These are phyloP conservation scores for Apamea monoglypha DNA, from an alignment of 2,888 invertebrate species.

Conservation along the genomic window DNA sequence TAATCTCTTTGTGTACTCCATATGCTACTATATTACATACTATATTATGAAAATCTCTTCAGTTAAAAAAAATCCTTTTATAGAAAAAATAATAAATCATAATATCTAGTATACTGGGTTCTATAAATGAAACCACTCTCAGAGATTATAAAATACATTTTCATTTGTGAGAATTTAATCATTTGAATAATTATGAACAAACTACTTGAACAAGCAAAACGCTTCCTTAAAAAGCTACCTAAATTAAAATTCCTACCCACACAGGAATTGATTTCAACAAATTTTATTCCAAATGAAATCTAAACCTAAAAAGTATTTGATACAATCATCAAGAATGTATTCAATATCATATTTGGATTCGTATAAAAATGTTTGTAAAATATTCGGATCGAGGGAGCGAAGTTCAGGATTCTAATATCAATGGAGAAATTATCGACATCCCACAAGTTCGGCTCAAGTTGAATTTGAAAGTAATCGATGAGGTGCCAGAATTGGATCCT, in stretches of 20 bases:
- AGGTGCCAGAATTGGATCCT: slow-evolving; percentile 68
- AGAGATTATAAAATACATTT: slow-evolving; percentile 6
- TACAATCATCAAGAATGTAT: slow-evolving; percentile 51
- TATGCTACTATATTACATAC: too few species aligned
- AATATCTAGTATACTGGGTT: neutral
- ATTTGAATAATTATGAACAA: slow-evolving; percentile 16
- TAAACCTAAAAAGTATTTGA: slow-evolving; percentile 27
- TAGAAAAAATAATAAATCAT: neutral
- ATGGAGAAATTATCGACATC: slow-evolving; percentile 68
- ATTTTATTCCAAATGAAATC: slow-evolving; percentile 14
- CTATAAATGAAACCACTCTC: slow-evolving; percentile 3
- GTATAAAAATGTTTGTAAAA: slow-evolving; percentile 61
- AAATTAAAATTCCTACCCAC: slow-evolving; percentile 4
- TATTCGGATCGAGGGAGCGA: slow-evolving; percentile 51
- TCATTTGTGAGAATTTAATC: slow-evolving; percentile 20
- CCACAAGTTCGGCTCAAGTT: slow-evolving; percentile 61
- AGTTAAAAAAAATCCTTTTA: neutral
- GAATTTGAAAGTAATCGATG: slow-evolving; percentile 74
- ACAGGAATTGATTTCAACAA: slow-evolving; percentile 13
- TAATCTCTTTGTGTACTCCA: neutral
- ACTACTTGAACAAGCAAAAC: slow-evolving; percentile 2
- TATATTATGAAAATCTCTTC: neutral
- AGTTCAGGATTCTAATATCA: slow-evolving; percentile 68
- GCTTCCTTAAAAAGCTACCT: neutral
- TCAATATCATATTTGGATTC: slow-evolving; percentile 44